Percentiles rank a stretch among this genome's conserved stretches.
These are phyloP conservation scores for Anadara kagoshimensis DNA, from an alignment of 1,140 invertebrate species.

Conservation along the genomic window DNA sequence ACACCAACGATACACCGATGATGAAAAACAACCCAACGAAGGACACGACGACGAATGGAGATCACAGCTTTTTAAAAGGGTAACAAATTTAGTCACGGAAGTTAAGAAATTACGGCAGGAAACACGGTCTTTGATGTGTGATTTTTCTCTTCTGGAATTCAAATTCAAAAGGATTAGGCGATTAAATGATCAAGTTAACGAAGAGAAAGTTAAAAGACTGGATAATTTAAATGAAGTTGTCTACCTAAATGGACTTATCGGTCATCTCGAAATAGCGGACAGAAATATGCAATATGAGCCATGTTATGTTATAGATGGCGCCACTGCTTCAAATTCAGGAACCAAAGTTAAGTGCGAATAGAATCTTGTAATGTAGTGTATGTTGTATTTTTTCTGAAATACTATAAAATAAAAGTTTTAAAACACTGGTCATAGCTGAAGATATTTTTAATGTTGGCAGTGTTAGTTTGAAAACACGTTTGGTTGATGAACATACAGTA, in stretches of 20 bases:
- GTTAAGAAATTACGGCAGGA: conserved; percentile 12
- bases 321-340: too few species aligned
- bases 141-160: conserved; percentile 16
- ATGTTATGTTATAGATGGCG: background rate
- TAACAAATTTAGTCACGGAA: conserved; percentile 9
- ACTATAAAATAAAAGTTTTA: too few species aligned
- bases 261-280: conserved; percentile 11
- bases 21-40: too few species aligned
- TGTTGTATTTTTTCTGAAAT: too few species aligned
- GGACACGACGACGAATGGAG: background rate
- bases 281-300: conserved; percentile 25
- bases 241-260: conserved; percentile 17
- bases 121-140: conserved; percentile 11
- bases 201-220: conserved; percentile 2
- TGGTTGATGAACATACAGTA: too few species aligned
- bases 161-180: conserved; percentile 5
- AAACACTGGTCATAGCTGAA: too few species aligned
- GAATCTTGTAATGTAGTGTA: too few species aligned
- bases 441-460: too few species aligned
- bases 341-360: too few species aligned
- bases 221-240: conserved; percentile 12
- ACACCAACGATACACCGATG: too few species aligned
- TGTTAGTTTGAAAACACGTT: too few species aligned
- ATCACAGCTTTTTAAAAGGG: conserved; percentile 4
- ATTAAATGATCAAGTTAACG: background rate